Base-by-base conservation (phyloP, 1,140 invertebrate species). In the Cyclina sinensis region DNA sequence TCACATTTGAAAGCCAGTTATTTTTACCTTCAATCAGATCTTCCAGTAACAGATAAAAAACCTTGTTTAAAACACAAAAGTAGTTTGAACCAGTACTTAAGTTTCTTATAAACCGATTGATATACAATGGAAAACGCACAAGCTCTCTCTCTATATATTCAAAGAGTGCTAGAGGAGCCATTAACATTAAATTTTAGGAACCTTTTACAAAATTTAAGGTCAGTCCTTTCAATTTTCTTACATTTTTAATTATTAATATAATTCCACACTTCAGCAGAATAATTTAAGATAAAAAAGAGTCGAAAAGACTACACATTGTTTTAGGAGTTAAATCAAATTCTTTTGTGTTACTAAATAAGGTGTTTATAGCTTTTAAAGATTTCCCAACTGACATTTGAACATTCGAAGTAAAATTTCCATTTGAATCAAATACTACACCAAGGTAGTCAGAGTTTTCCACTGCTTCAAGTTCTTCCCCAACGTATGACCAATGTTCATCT, bases 131-230 rank as follows among this genome's bases (percentile, higher is more conserved):
- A n/a, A 43, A 43, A 21, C 70, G 70, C 5, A 7, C 32, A 43
- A 73, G 37, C n/a, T n/a, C n/a, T n/a, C 27, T 73, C 70, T 39
- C 70, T 37, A 37, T 73, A 73, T n/a, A 73, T 43, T 11, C 12
- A 12, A 21, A 43, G 35, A 46, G 39, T 73, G 37, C 70, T 43
- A 1, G 70, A 14, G 5, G 70, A 9, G 4, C 18, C 4, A 16
- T 73, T 73, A 24, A 73, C 70, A 46, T n/a, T n/a, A n/a, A n/a
- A n/a, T n/a, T 73, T 73, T 43, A 73, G n/a, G 4, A 59, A 11
- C 18, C 37, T 39, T 43, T 73, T 73, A n/a, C 70, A 73, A 73
- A 39, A 73, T 24, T 73, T 73, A 21, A 73, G 21, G 7, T 73
- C 35, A 43, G 43, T 43, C 18, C 70, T 7, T 39, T 73, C 70